These are phyloP conservation scores for Eurystomus glaucurus DNA, from an alignment of 2,797 vertebrate genomes.

Conservation along the genomic window DNA sequence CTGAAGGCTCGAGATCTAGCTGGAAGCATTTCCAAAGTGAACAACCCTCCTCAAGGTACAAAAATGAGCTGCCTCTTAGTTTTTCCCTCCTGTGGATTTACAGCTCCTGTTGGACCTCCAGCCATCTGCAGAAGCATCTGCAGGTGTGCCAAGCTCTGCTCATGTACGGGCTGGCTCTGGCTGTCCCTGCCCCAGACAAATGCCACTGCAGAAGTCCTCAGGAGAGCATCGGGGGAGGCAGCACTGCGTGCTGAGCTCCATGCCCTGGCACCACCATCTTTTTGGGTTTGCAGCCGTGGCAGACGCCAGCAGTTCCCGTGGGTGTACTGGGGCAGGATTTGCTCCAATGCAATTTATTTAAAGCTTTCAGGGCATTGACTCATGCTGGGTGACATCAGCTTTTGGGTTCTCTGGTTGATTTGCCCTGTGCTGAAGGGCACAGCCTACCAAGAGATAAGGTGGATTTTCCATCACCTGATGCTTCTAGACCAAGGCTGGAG, in stretches of 20 bases:
- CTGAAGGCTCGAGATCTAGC: neutral
- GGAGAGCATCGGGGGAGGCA: neutral
- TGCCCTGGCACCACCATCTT: rapidly evolving
- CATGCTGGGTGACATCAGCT: neutral
- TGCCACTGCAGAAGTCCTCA: neutral
- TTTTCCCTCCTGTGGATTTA: slow-evolving; percentile 12
- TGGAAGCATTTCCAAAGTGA: neutral
- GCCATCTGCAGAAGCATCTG: neutral
- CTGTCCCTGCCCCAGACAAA: rapidly evolving
- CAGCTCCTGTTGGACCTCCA: neutral
- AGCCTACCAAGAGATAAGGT: rapidly evolving
- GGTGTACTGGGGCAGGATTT: neutral
- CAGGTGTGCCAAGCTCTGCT: rapidly evolving
- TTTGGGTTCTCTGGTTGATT: neutral
- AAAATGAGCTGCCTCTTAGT: neutral
- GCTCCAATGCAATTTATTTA: rapidly evolving
- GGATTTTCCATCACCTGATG: neutral
- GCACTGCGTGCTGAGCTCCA: rapidly evolving
- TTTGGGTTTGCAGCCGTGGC: rapidly evolving
- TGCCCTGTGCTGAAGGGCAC: neutral
- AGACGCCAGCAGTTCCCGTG: neutral
- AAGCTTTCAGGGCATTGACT: neutral
- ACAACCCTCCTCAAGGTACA: neutral
- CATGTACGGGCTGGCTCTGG: rapidly evolving
- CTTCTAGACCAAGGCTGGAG: neutral